A percentile compares a stretch with the other conserved stretches of the same genome.
These are phyloP conservation scores for Brachypalpus laphriformis DNA, from an alignment of 2,888 invertebrate species.

Conservation along the genomic window DNA sequence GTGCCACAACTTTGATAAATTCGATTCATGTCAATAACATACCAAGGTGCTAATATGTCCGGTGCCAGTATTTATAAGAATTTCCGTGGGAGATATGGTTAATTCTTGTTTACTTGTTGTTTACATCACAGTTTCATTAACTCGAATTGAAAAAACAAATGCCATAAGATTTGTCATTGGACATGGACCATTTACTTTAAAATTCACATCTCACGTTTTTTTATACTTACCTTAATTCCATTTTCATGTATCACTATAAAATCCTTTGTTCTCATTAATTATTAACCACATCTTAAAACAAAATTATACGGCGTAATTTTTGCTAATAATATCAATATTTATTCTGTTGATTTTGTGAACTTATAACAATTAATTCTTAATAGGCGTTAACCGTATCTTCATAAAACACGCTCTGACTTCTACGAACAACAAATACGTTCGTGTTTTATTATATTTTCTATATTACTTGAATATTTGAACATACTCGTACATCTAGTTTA, in stretches of 20 bases:
- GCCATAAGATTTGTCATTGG: not conserved
- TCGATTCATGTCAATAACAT: not conserved
- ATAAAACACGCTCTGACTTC: not conserved
- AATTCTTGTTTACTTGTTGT: not conserved
- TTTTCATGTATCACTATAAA: not conserved
- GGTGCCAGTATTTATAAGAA: not conserved
- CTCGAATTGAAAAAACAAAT: not conserved
- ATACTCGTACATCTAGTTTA: too few species aligned
- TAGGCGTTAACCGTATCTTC: not conserved
- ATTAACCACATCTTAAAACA: not conserved
- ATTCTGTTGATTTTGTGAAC: not conserved
- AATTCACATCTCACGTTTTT: not conserved
- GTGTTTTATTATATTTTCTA: not conserved
- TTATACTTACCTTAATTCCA: not conserved
- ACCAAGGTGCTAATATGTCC: not conserved
- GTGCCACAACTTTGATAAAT: not conserved
- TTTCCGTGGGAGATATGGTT: not conserved
- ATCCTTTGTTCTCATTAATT: conserved; percentile 11
- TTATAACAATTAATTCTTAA: not conserved
- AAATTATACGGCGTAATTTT: not conserved
- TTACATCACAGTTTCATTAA: not conserved
- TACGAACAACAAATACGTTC: not conserved
- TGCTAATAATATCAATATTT: not conserved
- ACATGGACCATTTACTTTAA: not conserved
- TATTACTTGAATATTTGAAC: not conserved